Evolutionary conservation across 2,888 invertebrate genomes (phyloP), one percentile per base, ranked within the genome.

Genomic region (Tricholauxania praeusta): DNA sequence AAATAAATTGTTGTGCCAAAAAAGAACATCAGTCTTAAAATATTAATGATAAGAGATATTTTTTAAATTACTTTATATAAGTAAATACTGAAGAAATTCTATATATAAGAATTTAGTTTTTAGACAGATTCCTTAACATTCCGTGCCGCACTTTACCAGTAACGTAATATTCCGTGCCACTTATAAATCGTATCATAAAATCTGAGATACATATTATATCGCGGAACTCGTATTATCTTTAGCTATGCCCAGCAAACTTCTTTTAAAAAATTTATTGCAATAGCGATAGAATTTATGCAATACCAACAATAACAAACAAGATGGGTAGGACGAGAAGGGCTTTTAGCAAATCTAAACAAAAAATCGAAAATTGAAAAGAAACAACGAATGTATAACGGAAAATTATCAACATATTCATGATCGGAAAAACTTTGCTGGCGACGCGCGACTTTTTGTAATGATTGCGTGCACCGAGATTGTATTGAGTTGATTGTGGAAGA

Each of bases 261-360:
- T 22, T 28, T 60, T 28, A n/a, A n/a, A n/a, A 32, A 49, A 59
- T 60, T 49, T 59, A 68, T 49, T 57, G n/a, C 57, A 68, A 17
- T 49, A 59, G 57, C 22, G 22, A 32, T 51, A 22, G 15, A 60
- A 69, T 60, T 69, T 69, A 69, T 69, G 69, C 69, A 69, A 60
- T 59, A 47, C 59, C 28, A 49, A 47, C 51, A 47, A 59, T 6
- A 52, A 39, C 67, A 22, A 48, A 48, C 59, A 49, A 48, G 15
- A n/a, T 28, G 28, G 32, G 1, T 10, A 39, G 39, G 39, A n/a
- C 28, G 12, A n/a, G 14, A 17, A 22, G 22, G n/a, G 19, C n/a
- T 22, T 53, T 51, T n/a, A 14, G 52, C 57, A 39, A 39, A 39
- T 4, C 28, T 28, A 28, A 60, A 49, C 60, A 51, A 49, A 59